These are phyloP conservation scores for Thecophora atra DNA, from an alignment of 2,888 invertebrate species.

Conservation along the genomic window DNA sequence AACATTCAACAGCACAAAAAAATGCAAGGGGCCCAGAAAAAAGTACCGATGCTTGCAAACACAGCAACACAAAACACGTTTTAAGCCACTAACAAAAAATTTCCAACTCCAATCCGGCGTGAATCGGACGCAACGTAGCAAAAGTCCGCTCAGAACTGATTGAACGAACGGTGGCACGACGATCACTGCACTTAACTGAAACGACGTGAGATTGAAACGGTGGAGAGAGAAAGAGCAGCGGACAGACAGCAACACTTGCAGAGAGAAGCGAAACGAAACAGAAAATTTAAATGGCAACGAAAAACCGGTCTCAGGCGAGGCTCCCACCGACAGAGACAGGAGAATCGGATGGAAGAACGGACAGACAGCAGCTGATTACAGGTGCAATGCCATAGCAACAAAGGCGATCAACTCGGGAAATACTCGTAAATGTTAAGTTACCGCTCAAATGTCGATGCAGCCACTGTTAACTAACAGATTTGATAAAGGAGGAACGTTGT, in stretches of 20 bases:
- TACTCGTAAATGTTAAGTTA: neutral
- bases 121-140: conserved; percentile 47
- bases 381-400: neutral
- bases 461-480: too few relatives aligned
- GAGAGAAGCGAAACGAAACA: neutral
- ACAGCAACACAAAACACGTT: neutral
- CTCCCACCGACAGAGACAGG: neutral
- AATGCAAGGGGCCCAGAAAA: conserved; percentile 16
- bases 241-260: neutral
- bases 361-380: neutral
- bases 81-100: conserved; percentile 4
- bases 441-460: neutral
- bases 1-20: neutral
- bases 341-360: neutral
- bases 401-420: neutral
- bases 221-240: neutral
- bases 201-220: conserved; percentile 13
- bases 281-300: neutral
- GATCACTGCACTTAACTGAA: conserved; percentile 13
- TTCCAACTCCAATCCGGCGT: conserved; percentile 6
- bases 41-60: neutral
- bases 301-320: conserved; percentile 18
- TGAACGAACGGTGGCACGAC: neutral
- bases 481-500: too few relatives aligned
- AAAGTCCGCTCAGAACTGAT: conserved; percentile 54